Conservation (phyloP, 2,888 invertebrate species). For the Plagodis dolabraria region DNA sequence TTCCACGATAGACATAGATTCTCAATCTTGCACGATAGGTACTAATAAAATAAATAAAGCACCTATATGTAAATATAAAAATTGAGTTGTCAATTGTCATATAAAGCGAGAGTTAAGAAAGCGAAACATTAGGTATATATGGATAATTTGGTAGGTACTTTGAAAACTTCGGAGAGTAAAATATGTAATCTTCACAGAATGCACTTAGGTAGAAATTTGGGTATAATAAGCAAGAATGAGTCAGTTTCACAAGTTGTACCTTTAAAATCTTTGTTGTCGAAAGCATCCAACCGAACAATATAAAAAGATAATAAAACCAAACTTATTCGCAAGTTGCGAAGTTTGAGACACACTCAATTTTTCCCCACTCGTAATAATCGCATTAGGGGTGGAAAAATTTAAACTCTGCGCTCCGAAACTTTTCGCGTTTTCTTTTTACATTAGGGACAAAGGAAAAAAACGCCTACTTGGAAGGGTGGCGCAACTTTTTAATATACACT, state of each 20-base stretch:
- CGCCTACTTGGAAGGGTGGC: conserved; percentile 81
- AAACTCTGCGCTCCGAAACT: conserved; percentile 74
- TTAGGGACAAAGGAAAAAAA: conserved; percentile 74
- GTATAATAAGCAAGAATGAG: neutral
- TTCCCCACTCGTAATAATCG: conserved; percentile 82
- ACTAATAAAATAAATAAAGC: too few species aligned
- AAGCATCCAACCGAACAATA: conserved; percentile 30
- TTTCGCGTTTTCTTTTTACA: conserved; percentile 82
- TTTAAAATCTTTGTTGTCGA: conserved; percentile 1
- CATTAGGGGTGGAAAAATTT: conserved; percentile 77
- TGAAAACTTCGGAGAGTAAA: too few species aligned
- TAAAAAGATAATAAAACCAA: conserved; percentile 37
- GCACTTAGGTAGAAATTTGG: neutral
- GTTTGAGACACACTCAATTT: conserved; percentile 46
- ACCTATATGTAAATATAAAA: too few species aligned
- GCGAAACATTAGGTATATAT: too few species aligned
- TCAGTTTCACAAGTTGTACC: conserved; percentile 6
- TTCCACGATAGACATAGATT: too few species aligned
- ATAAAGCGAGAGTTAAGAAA: too few species aligned
- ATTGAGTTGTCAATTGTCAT: too few species aligned
- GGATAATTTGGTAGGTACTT: too few species aligned
- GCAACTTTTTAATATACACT: conserved; percentile 75
- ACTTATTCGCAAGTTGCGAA: conserved; percentile 35
- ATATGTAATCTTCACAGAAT: too few species aligned
- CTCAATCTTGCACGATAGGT: too few species aligned